Evolutionary conservation across 2,113 vertebrate genomes (phyloP), one percentile per base, ranked within the genome.

Genomic region (Carollia perspicillata): DNA sequence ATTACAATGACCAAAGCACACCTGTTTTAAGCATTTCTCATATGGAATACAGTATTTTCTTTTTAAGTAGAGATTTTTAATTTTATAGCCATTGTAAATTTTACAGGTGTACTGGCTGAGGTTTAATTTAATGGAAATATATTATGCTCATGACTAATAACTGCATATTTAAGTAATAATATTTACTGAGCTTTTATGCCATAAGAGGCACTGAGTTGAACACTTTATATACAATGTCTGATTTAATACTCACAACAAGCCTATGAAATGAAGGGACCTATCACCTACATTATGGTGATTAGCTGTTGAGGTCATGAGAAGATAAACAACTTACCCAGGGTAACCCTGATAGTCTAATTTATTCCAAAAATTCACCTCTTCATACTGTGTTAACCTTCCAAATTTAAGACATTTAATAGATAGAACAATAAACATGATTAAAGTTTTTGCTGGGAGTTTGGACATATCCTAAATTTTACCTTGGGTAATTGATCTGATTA

Each of bases 1-100:
- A 47, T 86, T 47, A 23, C 2, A 30, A 17, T 5, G n/a, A 60
- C 3, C 8, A 58, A 74, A 47, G 10, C 30, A 58, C 16, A 65
- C 6, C 8, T 81, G 7, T 84, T 86, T 87, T 77, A 90, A 68
- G 5, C 26, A 26, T 80, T 89, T 37, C 65, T 92, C 40, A 28
- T 8, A 1, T 23, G 33, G 2, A 9, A 35, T 90, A 33, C 16
- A 8, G 0, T 30, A 35, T 55, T 91, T 87, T 69, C 23, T 53
- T 90, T 93, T 86, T 60, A 66, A 66, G n/a, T 40, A 84, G 18
- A 6, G 84, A 7, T 69, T 69, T 91, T 72, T 47, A 79, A 17
- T 44, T 65, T 42, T n/a, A 95, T 1, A 93, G 68, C 3, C 42
- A 84, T 5, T 85, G 60, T 5, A 44, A 66, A 2, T 77, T 89